Evolutionary conservation across 2,797 vertebrate species (phyloP).

Genomic region (Pseudopleuronectes americanus): DNA sequence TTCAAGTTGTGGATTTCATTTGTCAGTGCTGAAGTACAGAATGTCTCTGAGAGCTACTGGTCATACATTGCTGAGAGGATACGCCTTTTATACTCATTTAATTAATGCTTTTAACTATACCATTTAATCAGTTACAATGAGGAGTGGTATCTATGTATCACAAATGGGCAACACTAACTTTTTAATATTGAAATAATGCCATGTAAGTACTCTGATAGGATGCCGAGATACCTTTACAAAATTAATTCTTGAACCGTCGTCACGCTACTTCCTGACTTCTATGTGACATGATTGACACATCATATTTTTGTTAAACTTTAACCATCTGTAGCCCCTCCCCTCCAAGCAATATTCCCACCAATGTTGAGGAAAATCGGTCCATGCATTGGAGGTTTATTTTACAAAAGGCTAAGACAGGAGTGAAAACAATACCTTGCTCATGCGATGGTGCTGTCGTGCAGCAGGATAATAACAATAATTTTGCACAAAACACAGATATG

Average conservation of each 20-base stretch:
- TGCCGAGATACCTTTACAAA: too few relatives aligned
- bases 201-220: too few relatives aligned
- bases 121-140: background rate
- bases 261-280: too few relatives aligned
- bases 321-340: too few relatives aligned
- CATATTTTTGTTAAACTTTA: too few relatives aligned
- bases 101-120: background rate
- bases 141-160: too few relatives aligned
- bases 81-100: background rate
- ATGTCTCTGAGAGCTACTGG: background rate
- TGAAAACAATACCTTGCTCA: too few relatives aligned
- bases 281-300: too few relatives aligned
- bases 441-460: background rate
- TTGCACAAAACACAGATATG: background rate
- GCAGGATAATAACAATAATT: background rate
- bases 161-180: too few relatives aligned
- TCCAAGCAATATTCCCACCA: too few relatives aligned
- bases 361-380: background rate
- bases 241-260: too few relatives aligned
- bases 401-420: too few relatives aligned
- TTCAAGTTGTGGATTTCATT: constrained; percentile 9
- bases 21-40: constrained; percentile 2
- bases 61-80: background rate
- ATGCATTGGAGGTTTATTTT: background rate
- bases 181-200: background rate